These are phyloP conservation scores for Kryphioiulus occultus DNA, from an alignment of 2,888 invertebrate genomes.

Conservation along the genomic window DNA sequence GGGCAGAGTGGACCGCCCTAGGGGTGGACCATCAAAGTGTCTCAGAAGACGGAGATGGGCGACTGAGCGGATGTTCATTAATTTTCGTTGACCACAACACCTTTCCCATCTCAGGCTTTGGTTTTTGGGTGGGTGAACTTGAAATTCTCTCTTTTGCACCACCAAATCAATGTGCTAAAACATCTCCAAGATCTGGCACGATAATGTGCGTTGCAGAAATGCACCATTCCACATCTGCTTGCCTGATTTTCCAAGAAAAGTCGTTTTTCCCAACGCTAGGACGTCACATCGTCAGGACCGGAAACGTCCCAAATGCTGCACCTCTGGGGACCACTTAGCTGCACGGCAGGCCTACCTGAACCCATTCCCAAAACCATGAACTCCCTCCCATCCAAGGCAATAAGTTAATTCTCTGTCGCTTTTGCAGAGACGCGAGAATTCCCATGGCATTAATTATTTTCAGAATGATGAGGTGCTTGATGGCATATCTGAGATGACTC, in stretches of 20 bases:
- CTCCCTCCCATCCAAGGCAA: not conserved
- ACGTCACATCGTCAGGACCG: not conserved
- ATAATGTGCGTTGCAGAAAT: not conserved
- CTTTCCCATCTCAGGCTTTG: not conserved
- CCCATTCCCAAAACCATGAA: not conserved
- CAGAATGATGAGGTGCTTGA: not conserved
- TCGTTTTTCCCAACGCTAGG: not conserved
- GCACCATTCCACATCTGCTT: not conserved
- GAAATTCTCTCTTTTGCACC: not conserved
- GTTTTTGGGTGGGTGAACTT: not conserved
- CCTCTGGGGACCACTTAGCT: not conserved
- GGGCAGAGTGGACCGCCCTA: not conserved
- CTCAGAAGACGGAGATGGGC: not conserved
- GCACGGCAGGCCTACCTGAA: not conserved
- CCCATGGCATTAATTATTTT: constrained; percentile 24
- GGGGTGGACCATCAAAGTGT: not conserved
- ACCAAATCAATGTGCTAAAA: not conserved
- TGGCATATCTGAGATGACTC: not conserved
- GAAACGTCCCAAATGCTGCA: constrained; percentile 3
- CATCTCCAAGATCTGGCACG: not conserved
- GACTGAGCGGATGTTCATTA: not conserved
- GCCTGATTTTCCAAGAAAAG: too few relatives aligned
- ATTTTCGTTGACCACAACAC: not conserved
- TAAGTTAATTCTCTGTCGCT: not conserved
- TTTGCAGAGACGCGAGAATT: not conserved